Conservation (phyloP, 2,888 invertebrate genomes). For the Tipula unca region DNA sequence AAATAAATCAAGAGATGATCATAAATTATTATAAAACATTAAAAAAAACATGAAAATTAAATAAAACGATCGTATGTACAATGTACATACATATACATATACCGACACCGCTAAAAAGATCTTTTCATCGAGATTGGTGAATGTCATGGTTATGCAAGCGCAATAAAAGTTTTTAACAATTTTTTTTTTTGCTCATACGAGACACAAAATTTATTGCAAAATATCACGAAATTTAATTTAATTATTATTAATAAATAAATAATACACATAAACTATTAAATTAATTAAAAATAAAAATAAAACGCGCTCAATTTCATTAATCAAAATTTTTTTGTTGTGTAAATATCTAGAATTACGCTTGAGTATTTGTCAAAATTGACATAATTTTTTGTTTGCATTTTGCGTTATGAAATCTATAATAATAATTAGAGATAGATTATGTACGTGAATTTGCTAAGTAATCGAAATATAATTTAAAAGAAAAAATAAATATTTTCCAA, state of each 20-base stretch:
- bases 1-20: conserved; percentile 3
- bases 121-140: neutral
- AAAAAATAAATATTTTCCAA: too few species aligned
- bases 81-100: neutral
- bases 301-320: neutral
- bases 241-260: neutral
- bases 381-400: neutral
- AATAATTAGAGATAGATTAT: neutral
- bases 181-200: neutral
- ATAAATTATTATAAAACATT: neutral
- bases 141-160: neutral
- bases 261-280: neutral
- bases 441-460: neutral
- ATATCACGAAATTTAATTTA: neutral
- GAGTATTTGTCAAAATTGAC: neutral
- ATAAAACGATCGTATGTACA: neutral
- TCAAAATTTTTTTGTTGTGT: neutral
- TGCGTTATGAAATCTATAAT: neutral
- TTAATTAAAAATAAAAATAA: neutral
- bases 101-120: neutral
- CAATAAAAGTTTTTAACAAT: neutral
- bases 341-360: neutral
- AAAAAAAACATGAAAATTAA: neutral
- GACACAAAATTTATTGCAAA: neutral
- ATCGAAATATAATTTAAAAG: too few species aligned